Conservation (phyloP, 2,888 invertebrate species). For the Oligia latruncula region DNA sequence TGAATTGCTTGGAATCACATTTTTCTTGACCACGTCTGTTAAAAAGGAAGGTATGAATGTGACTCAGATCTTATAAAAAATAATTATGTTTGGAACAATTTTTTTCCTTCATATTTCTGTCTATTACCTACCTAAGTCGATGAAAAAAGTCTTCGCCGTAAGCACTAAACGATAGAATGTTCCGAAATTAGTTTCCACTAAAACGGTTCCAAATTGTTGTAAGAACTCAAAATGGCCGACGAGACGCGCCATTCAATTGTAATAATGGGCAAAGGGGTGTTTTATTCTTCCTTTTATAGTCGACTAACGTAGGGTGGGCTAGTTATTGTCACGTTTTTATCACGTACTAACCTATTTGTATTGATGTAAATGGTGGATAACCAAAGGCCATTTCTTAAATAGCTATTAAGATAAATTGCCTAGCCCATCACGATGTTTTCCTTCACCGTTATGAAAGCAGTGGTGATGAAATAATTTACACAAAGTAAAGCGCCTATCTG, state of each 20-base stretch:
- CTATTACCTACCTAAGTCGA: not conserved
- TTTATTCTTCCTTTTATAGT: conserved; percentile 45
- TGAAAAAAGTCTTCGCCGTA: not conserved
- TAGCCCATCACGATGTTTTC: too few species aligned
- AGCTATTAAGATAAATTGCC: not conserved
- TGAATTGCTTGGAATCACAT: not conserved
- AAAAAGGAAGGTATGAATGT: not conserved
- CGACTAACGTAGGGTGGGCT: conserved; percentile 11
- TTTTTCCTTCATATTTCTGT: too few species aligned
- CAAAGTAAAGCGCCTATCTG: too few species aligned
- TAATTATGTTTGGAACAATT: not conserved
- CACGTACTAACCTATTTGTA: conserved; percentile 29
- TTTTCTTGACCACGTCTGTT: too few species aligned
- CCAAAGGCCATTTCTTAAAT: not conserved
- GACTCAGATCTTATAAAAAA: not conserved
- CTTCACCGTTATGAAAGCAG: too few species aligned
- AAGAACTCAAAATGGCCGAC: conserved; percentile 37
- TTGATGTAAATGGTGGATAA: conserved; percentile 22
- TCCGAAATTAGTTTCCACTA: conserved; percentile 10
- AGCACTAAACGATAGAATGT: not conserved
- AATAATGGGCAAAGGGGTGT: conserved; percentile 28
- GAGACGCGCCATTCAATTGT: conserved; percentile 46
- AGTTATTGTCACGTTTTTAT: conserved; percentile 38
- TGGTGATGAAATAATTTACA: too few species aligned
- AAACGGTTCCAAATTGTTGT: conserved; percentile 6